A percentile compares a stretch with the other conserved stretches of the same genome.
Evolutionary conservation across 1,140 invertebrate genomes (phyloP).

Genomic region (Pseudomyrmex cubaensis): DNA sequence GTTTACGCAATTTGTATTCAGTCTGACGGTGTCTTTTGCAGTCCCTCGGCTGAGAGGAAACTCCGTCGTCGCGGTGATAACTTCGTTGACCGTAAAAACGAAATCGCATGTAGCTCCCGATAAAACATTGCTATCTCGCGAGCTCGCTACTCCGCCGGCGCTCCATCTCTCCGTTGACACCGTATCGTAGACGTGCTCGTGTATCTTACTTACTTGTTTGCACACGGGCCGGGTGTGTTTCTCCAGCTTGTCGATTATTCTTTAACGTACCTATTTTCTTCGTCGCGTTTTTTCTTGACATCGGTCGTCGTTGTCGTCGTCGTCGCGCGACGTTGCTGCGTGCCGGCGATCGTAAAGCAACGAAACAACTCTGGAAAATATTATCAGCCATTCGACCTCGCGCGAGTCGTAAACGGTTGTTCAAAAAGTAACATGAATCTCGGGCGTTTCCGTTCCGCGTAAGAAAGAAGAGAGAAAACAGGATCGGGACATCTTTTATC

Average conservation of each 20-base stretch:
- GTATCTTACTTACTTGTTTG: not conserved
- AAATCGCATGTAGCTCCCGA: not conserved
- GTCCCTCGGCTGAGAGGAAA: not conserved
- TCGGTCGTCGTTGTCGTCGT: not conserved
- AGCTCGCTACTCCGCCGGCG: not conserved
- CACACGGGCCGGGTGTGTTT: conserved; percentile 23
- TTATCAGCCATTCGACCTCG: conserved; percentile 67
- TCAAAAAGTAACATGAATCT: conserved; percentile 64
- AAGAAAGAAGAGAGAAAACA: conserved; percentile 10
- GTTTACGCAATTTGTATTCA: conserved; percentile 36
- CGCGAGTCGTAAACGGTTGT: conserved; percentile 59
- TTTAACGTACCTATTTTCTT: conserved; percentile 30
- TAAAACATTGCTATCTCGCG: conserved; percentile 3
- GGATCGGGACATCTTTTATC: conserved; percentile 47
- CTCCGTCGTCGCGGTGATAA: not conserved
- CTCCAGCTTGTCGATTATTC: conserved; percentile 62
- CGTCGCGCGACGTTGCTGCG: not conserved
- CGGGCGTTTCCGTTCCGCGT: not conserved
- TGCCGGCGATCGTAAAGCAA: conserved; percentile 53
- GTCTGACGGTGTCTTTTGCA: not conserved
- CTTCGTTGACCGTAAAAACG: conserved; percentile 38
- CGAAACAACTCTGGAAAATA: conserved; percentile 66
- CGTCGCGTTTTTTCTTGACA: too few relatives aligned
- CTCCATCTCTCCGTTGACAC: not conserved
- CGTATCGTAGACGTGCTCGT: not conserved